These are phyloP conservation scores for Drosophila oshimai DNA, from an alignment of 1,140 invertebrate species.

Conservation along the genomic window DNA sequence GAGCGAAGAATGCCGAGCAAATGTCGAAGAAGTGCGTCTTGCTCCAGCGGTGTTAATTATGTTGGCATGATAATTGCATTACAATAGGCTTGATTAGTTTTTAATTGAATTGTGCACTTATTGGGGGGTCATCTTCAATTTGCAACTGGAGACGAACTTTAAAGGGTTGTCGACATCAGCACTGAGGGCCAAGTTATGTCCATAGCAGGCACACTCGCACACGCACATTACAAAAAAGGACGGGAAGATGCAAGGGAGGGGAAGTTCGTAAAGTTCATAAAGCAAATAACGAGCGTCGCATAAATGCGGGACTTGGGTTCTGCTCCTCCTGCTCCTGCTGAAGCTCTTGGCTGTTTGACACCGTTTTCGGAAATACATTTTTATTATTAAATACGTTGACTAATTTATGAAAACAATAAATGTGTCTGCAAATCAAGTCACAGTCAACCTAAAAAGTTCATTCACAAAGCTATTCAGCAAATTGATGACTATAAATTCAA, in stretches of 20 bases:
- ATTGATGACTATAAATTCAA: slow-evolving; percentile 81
- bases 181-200: not conserved
- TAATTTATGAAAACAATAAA: slow-evolving; percentile 80
- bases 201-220: not conserved
- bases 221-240: not conserved
- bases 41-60: slow-evolving; percentile 69
- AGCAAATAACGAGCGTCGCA: slow-evolving; percentile 68
- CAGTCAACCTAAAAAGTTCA: slow-evolving; percentile 68
- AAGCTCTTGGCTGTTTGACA: slow-evolving; percentile 36
- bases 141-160: slow-evolving; percentile 30
- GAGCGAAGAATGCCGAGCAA: slow-evolving; percentile 32
- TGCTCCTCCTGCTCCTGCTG: not conserved
- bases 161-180: slow-evolving; percentile 22
- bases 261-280: slow-evolving; percentile 70
- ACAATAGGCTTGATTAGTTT: slow-evolving; percentile 81
- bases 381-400: slow-evolving; percentile 76
- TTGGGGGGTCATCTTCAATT: slow-evolving; percentile 37
- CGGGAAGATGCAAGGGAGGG: slow-evolving; percentile 2
- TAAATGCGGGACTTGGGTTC: slow-evolving; percentile 60
- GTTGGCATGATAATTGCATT: slow-evolving; percentile 76
- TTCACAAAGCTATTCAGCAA: slow-evolving; percentile 75
- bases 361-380: slow-evolving; percentile 68
- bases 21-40: slow-evolving; percentile 4
- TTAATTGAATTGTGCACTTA: slow-evolving; percentile 74
- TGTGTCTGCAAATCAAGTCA: slow-evolving; percentile 67